These are phyloP conservation scores for Delia radicum DNA, from an alignment of 1,140 invertebrate species.

Conservation along the genomic window DNA sequence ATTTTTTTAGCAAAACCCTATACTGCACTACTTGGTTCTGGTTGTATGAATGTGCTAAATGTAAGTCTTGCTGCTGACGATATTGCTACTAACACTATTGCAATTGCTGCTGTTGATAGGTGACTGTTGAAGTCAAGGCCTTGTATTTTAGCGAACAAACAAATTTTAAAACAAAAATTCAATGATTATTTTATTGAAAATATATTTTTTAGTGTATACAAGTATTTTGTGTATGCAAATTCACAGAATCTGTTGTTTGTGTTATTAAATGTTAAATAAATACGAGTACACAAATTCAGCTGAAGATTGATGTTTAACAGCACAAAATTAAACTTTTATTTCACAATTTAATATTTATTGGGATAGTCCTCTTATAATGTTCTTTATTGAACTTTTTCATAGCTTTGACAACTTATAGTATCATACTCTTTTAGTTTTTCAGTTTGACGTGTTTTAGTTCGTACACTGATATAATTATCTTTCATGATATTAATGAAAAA, in stretches of 20 bases:
- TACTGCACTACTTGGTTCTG: no score
- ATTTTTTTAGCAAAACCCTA: no score
- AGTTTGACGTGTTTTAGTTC: no score
- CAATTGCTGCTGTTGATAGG: neutral
- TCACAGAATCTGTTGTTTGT: neutral
- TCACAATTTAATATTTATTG: neutral
- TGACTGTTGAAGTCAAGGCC: neutral
- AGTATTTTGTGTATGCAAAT: neutral
- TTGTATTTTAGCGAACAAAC: neutral
- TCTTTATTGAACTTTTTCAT: no score
- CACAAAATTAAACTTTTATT: neutral
- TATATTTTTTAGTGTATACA: neutral
- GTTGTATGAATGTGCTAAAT: no score
- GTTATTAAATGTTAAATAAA: neutral
- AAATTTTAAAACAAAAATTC: neutral
- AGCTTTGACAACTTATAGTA: no score
- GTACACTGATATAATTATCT: no score
- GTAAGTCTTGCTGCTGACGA: neutral
- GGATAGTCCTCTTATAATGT: neutral
- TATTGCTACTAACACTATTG: neutral
- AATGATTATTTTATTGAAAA: neutral
- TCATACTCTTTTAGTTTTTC: no score
- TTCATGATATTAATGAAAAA: no score
- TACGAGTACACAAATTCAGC: neutral
- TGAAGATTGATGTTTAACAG: neutral